A percentile compares a stretch with the other conserved stretches of the same genome.
These are phyloP conservation scores for Agrochola lychnidis DNA, from an alignment of 2,888 invertebrate genomes.

Conservation along the genomic window DNA sequence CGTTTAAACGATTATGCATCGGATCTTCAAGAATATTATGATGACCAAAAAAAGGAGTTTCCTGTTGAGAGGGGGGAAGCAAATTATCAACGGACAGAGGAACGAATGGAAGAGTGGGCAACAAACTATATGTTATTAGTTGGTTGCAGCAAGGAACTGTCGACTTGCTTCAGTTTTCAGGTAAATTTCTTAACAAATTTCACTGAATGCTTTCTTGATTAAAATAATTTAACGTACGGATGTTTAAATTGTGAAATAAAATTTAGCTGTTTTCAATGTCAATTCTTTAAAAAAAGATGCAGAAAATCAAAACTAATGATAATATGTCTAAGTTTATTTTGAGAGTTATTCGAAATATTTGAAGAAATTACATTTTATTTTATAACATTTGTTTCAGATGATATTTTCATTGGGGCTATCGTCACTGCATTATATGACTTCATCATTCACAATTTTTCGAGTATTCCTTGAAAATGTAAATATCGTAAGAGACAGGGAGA, in stretches of 20 bases:
- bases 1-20: slow-evolving; percentile 15
- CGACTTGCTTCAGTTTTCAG: slow-evolving; percentile 38
- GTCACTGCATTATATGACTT: background rate
- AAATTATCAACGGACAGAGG: background rate
- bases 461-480: background rate
- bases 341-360: background rate
- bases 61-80: background rate
- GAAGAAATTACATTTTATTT: background rate
- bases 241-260: background rate
- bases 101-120: slow-evolving; percentile 24
- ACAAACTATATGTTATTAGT: slow-evolving; percentile 35
- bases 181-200: background rate
- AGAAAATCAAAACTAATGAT: too few species aligned
- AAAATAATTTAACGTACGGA: background rate
- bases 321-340: background rate
- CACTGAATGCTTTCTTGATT: background rate
- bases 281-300: background rate
- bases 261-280: background rate
- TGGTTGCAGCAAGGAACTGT: slow-evolving; percentile 20
- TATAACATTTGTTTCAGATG: slow-evolving; percentile 6
- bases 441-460: background rate
- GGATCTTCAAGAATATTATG: background rate
- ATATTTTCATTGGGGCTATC: background rate
- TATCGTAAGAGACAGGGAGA: background rate
- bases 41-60: background rate